phyloP scores from a whole-genome alignment of 2,113 vertebrate genomes.

The Gobius niger region DNA sequence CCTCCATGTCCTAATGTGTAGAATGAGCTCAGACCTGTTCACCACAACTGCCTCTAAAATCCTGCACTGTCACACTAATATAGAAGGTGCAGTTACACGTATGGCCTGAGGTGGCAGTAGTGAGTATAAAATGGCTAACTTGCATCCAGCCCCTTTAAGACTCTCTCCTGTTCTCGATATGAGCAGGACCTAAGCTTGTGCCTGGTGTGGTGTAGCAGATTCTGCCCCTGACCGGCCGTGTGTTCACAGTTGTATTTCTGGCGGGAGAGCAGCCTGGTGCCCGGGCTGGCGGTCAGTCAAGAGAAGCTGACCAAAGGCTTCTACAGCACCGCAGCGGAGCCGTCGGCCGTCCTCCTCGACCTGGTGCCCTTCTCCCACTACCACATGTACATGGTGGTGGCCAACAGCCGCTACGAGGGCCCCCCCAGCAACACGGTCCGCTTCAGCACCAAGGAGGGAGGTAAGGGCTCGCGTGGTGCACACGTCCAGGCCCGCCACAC shows the following conservation, averaged over 20 bases:
- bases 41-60: no score
- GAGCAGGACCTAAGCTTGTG: no score
- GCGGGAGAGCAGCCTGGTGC: conserved; percentile 91
- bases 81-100: no score
- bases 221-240: neutral
- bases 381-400: conserved; percentile 93
- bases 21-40: no score
- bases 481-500: no score
- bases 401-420: conserved; percentile 88
- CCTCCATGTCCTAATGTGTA: no score
- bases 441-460: conserved; percentile 91
- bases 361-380: conserved; percentile 93
- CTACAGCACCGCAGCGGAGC: conserved; percentile 76
- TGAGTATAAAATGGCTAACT: no score
- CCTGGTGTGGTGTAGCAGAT: no score
- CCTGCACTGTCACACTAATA: no score
- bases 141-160: no score
- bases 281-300: conserved; percentile 84
- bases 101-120: no score
- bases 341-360: conserved; percentile 81
- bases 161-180: no score
- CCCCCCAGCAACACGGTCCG: conserved; percentile 87
- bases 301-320: conserved; percentile 88
- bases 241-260: conserved; percentile 89
- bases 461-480: conserved; percentile 66